Evolutionary conservation across 2,888 invertebrate species (phyloP), one percentile per base, ranked within the genome.

Genomic region (Podabrus alpinus): DNA sequence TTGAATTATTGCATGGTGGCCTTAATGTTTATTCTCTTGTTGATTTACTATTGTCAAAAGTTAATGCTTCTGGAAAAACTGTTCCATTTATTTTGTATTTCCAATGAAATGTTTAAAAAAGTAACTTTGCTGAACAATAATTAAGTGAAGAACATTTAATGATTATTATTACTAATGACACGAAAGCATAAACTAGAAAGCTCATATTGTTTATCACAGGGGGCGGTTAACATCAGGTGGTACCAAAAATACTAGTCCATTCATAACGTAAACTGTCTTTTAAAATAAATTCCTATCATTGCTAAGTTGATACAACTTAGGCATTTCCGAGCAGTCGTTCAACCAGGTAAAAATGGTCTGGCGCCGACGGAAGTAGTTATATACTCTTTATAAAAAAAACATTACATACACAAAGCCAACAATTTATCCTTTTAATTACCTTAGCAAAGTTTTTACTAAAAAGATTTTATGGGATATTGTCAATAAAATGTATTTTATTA

Each of bases 261-360:
- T 82, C 82, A 82, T 83, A 82, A 82, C 81, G 79, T 79, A 77
- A 79, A 80, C 81, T 83, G 83, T 83, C 83, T 81, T 82, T 82
- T 80, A 78, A 77, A 83, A 83, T 83, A 77, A 83, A 83, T 83
- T 83, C 83, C 83, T 82, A 82, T 83, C 83, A 81, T 83, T 82
- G 80, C 82, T 80, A 66, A 67, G 71, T 59, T 72, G 69, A 71
- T 60, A 67, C 60, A 70, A 70, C 69, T 67, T 68, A 72, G 76
- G 76, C 74, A 77, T 74, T 75, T 77, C 76, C 74, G 61, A 45
- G 66, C 29, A 76, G 67, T 59, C 68, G 70, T 68, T 69, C 62
- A 68, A 69, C 71, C 81, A 81, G 81, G 81, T 81, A 80, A 78
- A 80, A 79, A 74, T 68, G 60, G 81, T 80, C 81, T 81, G 81